These are phyloP conservation scores for Oryzias dopingdopingensis DNA, from an alignment of 2,797 vertebrate genomes.

Conservation along the genomic window DNA sequence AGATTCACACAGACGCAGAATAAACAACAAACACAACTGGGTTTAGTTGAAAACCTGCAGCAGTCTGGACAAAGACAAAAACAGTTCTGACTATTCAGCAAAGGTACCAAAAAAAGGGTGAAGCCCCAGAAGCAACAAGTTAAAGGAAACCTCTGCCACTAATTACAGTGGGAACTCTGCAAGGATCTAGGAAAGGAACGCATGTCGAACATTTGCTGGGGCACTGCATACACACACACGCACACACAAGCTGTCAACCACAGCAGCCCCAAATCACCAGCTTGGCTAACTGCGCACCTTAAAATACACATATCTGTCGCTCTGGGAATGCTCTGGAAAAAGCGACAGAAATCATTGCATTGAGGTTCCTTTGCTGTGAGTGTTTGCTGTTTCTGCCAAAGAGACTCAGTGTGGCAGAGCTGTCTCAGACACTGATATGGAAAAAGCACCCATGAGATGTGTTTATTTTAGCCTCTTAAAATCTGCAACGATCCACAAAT, in stretches of 20 bases:
- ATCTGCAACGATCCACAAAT: too few relatives aligned
- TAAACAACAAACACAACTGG: neutral
- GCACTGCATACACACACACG: constrained; percentile 35
- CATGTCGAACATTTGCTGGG: constrained; percentile 55
- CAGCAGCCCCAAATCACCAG: constrained; percentile 72
- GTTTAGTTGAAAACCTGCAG: neutral
- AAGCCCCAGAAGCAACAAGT: constrained; percentile 43
- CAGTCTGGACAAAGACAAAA: neutral
- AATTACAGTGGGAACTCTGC: constrained; percentile 66
- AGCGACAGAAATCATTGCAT: constrained; percentile 41
- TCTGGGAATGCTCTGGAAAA: constrained; percentile 69
- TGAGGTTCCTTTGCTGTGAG: constrained; percentile 60
- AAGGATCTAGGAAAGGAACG: constrained; percentile 63
- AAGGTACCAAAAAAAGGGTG: constrained; percentile 31
- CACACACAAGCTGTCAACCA: constrained; percentile 56
- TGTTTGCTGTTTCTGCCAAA: constrained; percentile 49
- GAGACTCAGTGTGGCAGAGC: constrained; percentile 1
- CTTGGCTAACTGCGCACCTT: constrained; percentile 68
- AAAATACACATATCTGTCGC: constrained; percentile 66
- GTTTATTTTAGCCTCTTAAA: neutral
- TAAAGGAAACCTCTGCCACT: constrained; percentile 58
- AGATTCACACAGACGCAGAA: too few relatives aligned
- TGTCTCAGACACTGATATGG: constrained; percentile 16
- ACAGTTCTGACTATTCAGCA: neutral
- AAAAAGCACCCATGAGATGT: neutral